A percentile compares a stretch with the other conserved stretches of the same genome.
phyloP scores from a whole-genome alignment of 2,888 invertebrate genomes.

The Sarcophaga variegata region DNA sequence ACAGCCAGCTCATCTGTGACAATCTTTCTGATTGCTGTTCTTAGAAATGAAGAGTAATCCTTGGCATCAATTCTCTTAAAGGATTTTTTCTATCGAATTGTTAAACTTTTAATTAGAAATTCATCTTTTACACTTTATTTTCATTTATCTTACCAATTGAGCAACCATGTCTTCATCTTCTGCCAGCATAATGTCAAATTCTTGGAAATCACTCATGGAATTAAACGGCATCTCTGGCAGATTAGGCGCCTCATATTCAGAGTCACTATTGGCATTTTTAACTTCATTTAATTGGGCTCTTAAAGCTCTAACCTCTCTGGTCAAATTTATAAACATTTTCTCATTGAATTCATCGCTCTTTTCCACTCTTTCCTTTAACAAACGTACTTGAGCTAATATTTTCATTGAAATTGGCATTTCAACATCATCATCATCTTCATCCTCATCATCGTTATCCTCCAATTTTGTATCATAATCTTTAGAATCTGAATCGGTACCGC shows the following conservation, averaged over 20 bases:
- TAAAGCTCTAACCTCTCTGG: constrained; percentile 20
- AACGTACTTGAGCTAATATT: constrained; percentile 46
- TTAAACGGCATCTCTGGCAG: constrained; percentile 54
- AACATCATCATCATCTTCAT: not conserved
- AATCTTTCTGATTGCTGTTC: constrained; percentile 35
- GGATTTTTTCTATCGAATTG: constrained; percentile 30
- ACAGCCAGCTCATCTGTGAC: constrained; percentile 59
- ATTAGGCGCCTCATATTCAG: constrained; percentile 3
- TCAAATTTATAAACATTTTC: constrained; percentile 14
- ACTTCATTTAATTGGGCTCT: constrained; percentile 36
- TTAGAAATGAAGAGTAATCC: constrained; percentile 40
- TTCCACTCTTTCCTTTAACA: constrained; percentile 31
- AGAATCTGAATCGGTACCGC: not conserved
- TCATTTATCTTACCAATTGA: constrained; percentile 40
- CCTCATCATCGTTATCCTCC: not conserved
- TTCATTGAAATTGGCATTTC: not conserved
- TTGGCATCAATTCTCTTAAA: constrained; percentile 33
- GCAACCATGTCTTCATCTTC: constrained; percentile 32
- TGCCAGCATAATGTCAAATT: constrained; percentile 53
- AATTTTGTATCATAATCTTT: not conserved
- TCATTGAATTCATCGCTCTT: constrained; percentile 27
- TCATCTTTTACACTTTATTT: not conserved
- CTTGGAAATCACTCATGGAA: constrained; percentile 9
- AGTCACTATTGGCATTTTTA: constrained; percentile 23
- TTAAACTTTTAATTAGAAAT: not conserved